These are phyloP conservation scores for Thalassaphorura encarpata DNA, from an alignment of 1,140 invertebrate species.

Conservation along the genomic window DNA sequence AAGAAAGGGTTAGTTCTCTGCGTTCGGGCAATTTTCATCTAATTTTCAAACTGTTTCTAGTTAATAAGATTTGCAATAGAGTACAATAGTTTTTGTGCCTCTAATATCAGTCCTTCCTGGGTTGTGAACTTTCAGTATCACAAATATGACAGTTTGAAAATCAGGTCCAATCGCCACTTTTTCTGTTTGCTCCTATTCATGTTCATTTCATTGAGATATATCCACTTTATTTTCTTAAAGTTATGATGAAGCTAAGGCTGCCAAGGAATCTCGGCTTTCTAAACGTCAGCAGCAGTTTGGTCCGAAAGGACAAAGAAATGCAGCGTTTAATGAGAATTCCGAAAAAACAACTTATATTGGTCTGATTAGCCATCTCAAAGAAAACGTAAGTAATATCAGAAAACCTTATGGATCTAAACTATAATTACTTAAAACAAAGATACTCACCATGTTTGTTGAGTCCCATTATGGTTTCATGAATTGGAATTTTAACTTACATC, in stretches of 20 bases:
- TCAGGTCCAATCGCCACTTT: too few relatives aligned
- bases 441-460: too few relatives aligned
- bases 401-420: neutral
- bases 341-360: slow-evolving; percentile 78
- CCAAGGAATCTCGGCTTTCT: slow-evolving; percentile 53
- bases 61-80: neutral
- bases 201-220: neutral
- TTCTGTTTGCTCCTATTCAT: too few relatives aligned
- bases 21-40: neutral
- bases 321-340: slow-evolving; percentile 35
- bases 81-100: neutral
- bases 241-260: slow-evolving; percentile 52
- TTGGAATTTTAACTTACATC: too few relatives aligned
- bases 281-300: slow-evolving; percentile 49
- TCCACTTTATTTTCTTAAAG: slow-evolving; percentile 8
- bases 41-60: neutral
- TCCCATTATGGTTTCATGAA: too few relatives aligned
- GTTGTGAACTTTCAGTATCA: neutral
- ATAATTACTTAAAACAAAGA: too few relatives aligned
- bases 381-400: slow-evolving; percentile 34
- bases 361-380: slow-evolving; percentile 65
- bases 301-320: slow-evolving; percentile 39
- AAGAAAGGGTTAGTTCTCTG: slow-evolving; percentile 49
- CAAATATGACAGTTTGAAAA: too few relatives aligned
- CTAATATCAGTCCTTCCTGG: neutral